These are phyloP conservation scores for Chroicocephalus ridibundus DNA, from an alignment of 2,113 vertebrate species.

Conservation along the genomic window DNA sequence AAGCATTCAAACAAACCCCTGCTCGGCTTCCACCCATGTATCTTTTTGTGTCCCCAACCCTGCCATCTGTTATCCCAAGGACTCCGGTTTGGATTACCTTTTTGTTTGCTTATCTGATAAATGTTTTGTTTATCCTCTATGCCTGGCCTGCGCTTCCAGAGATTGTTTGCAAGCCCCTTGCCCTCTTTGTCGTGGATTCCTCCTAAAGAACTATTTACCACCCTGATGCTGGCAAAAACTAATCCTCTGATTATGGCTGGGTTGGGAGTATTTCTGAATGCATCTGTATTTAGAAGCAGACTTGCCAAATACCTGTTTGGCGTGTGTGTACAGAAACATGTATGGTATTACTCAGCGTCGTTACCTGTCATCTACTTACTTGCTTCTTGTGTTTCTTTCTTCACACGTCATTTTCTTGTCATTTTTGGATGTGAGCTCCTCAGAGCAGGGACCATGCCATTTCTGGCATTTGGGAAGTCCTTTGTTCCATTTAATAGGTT, in stretches of 20 bases:
- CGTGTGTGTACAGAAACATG: not conserved
- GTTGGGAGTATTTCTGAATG: not conserved
- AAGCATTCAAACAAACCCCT: constrained; percentile 19
- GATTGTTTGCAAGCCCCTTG: constrained; percentile 19
- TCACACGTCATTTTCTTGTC: accelerated
- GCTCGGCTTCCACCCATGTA: constrained; percentile 9
- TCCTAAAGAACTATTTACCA: not conserved
- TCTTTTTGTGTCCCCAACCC: constrained; percentile 23
- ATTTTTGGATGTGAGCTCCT: not conserved
- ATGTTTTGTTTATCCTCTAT: constrained; percentile 13
- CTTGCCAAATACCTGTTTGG: not conserved
- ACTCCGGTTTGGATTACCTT: not conserved
- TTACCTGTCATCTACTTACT: not conserved
- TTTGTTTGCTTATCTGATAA: constrained; percentile 50
- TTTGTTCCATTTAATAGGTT: not conserved
- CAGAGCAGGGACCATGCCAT: not conserved
- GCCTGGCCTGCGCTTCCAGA: not conserved
- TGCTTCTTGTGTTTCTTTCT: not conserved
- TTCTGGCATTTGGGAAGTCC: not conserved
- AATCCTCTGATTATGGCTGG: not conserved
- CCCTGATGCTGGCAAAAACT: not conserved
- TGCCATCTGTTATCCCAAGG: constrained; percentile 42
- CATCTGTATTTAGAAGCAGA: not conserved
- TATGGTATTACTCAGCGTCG: not conserved
- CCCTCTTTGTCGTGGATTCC: not conserved